Conservation (phyloP, 1,140 invertebrate species). For the Papilio aristodemus region DNA sequence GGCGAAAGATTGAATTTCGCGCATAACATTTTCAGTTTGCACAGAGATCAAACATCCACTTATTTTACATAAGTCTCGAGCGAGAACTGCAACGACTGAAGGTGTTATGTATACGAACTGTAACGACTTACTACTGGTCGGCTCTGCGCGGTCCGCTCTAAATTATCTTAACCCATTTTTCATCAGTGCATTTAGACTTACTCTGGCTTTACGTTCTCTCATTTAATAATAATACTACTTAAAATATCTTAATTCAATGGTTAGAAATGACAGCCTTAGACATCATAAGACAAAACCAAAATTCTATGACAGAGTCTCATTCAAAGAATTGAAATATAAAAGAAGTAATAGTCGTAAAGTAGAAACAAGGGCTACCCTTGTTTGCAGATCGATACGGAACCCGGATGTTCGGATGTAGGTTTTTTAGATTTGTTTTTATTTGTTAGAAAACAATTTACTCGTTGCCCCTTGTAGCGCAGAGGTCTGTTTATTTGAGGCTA, state of each 20-base stretch:
- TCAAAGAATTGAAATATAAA: not conserved
- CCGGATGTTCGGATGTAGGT: constrained; percentile 3
- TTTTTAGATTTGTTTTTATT: constrained; percentile 19
- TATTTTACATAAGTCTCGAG: not conserved
- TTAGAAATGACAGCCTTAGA: too few relatives aligned
- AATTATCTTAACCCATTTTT: too few relatives aligned
- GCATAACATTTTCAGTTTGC: not conserved
- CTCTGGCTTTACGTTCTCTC: too few relatives aligned
- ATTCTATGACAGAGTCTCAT: too few relatives aligned
- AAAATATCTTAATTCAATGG: too few relatives aligned
- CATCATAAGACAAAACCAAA: too few relatives aligned
- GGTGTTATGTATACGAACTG: not conserved
- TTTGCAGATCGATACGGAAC: not conserved
- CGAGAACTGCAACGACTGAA: not conserved
- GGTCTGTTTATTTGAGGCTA: constrained; percentile 7
- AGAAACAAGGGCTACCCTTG: not conserved
- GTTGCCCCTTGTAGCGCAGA: not conserved
- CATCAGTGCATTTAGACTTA: too few relatives aligned
- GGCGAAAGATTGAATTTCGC: not conserved
- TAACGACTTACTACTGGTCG: not conserved
- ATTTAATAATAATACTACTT: too few relatives aligned
- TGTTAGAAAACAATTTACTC: constrained; percentile 14
- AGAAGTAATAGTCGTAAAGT: constrained; percentile 8
- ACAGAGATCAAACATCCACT: not conserved
- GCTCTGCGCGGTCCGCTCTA: not conserved